Base-by-base conservation (phyloP, 2,888 invertebrate species). In the Strigamia crassipes region DNA sequence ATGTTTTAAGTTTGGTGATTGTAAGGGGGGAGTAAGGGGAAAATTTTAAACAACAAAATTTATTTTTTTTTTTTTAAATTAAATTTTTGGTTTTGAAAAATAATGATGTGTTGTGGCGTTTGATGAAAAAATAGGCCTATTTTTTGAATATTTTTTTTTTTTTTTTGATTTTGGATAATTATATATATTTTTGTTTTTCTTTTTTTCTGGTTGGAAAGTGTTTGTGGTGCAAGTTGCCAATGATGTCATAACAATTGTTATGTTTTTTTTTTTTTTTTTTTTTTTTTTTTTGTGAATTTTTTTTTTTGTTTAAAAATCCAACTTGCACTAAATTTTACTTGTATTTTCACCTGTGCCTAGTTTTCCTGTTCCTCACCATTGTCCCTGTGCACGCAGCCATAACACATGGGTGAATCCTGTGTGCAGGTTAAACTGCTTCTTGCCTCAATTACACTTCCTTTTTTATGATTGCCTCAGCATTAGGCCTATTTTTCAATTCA, bases 401-500 rank as follows among this genome's bases (percentile, higher is more conserved):
- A 23, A 66, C 61, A 66, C 61, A 23, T 66, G 23, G 61, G 12
- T 66, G 61, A 66, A 66, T 66, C 61, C 23, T 23, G 23, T 66
- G 61, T 18, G 13, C 61, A 66, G 61, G 61, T 66, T 66, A 66
- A 66, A 66, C 61, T 66, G 61, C 61, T 66, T 23, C 61, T 23
- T 66, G 61, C 61, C 61, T 66, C 21, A 66, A 66, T 66, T 66
- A 23, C 61, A 66, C 61, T 66, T 66, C 61, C 61, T 66, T 66
- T 66, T 66, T 66, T 2, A 38, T 61, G 1, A 42, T 46, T 46
- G 42, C 42, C 15, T n/a, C 5, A 12, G 46, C 9, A 66, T 66
- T 66, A 66, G 61, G 61, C 61, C 61, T 66, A 66, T 66, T 66
- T 66, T 66, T 23, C 61, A 66, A 66, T 66, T 66, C 23, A 66